phyloP scores from a whole-genome alignment of 2,888 invertebrate genomes.

The Epirrita christyi region DNA sequence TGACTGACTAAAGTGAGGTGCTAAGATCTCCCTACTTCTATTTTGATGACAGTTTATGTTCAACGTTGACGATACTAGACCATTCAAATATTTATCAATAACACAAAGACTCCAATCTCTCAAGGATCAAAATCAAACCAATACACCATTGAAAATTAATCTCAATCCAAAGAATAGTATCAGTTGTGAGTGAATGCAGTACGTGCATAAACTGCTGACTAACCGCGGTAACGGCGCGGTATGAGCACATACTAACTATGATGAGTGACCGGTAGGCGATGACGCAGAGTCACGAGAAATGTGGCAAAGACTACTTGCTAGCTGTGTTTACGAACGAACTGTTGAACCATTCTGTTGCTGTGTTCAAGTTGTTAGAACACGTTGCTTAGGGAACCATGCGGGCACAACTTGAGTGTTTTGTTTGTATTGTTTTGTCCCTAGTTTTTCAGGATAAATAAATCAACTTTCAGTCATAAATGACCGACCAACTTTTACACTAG shows the following conservation, averaged over 20 bases:
- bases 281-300: constrained; percentile 9
- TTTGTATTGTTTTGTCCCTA: too few relatives aligned
- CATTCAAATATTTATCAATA: too few relatives aligned
- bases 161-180: neutral
- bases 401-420: too few relatives aligned
- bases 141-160: constrained; percentile 3
- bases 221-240: constrained; percentile 3
- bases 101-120: neutral
- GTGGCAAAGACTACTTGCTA: neutral
- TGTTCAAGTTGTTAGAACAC: constrained; percentile 11
- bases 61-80: too few relatives aligned
- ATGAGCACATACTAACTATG: neutral
- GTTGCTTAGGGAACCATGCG: constrained; percentile 13
- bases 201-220: constrained; percentile 11
- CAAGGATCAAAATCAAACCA: neutral
- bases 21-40: too few relatives aligned
- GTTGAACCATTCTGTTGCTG: constrained; percentile 2
- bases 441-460: too few relatives aligned
- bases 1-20: too few relatives aligned
- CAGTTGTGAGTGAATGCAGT: constrained; percentile 1
- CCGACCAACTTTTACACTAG: too few relatives aligned
- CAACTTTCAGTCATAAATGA: too few relatives aligned
- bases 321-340: neutral
- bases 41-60: too few relatives aligned
- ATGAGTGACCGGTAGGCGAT: constrained; percentile 10